Evolutionary conservation across 2,797 vertebrate genomes (phyloP).

Genomic region (Jordanella pulchra): DNA sequence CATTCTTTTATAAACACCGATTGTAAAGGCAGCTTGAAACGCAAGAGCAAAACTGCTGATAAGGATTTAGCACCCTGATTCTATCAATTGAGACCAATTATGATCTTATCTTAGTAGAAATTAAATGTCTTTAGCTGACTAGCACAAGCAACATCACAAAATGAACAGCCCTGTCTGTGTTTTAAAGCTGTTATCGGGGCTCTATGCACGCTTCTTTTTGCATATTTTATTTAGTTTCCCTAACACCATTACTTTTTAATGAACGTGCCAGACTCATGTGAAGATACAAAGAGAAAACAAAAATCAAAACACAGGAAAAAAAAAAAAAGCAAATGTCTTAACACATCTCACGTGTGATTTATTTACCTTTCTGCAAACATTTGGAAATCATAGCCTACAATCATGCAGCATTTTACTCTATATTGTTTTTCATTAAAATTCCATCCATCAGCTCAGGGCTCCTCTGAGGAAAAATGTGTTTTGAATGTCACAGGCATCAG

Average conservation of each 20-base stretch:
- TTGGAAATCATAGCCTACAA: slow-evolving; percentile 23
- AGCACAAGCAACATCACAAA: neutral
- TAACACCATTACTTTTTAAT: slow-evolving; percentile 3
- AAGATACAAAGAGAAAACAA: neutral
- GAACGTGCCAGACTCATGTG: neutral
- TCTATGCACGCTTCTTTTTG: neutral
- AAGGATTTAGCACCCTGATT: slow-evolving; percentile 4
- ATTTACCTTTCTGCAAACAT: neutral
- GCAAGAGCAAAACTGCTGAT: slow-evolving; percentile 10
- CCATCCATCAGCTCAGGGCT: slow-evolving; percentile 24
- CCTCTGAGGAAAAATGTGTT: slow-evolving; percentile 28
- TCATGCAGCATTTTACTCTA: neutral
- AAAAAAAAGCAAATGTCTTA: neutral
- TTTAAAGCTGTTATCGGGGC: slow-evolving; percentile 23
- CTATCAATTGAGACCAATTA: slow-evolving; percentile 10
- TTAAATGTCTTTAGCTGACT: neutral
- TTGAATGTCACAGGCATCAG: slow-evolving; percentile 46
- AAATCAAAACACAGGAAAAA: neutral
- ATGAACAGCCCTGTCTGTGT: slow-evolving; percentile 2
- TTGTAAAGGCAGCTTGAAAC: slow-evolving; percentile 5
- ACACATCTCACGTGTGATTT: neutral
- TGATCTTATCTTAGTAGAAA: slow-evolving; percentile 11
- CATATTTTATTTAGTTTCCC: neutral
- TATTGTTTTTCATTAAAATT: slow-evolving; percentile 33
- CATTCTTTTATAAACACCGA: neutral